Base-by-base conservation (phyloP, 2,888 invertebrate genomes). In the Chrysina gloriosa region DNA sequence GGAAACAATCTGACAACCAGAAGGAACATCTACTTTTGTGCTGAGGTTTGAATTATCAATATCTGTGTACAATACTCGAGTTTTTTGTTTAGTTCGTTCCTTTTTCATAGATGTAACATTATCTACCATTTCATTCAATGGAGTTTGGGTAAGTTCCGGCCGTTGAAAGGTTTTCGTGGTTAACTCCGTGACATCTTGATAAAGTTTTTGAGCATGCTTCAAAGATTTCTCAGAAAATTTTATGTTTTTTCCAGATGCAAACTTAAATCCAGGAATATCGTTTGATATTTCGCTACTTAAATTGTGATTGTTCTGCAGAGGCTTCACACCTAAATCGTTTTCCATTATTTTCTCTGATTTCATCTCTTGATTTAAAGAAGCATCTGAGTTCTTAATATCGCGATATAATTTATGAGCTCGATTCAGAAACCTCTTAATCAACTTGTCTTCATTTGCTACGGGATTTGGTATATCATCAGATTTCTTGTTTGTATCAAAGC, bases 191-290 rank as follows among this genome's bases (percentile, higher is more conserved):
- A 78, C 67, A 68, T 78, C 75, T 58, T 76, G 71, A 61, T 83
- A 81, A 3, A 82, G 69, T n/a, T 76, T 73, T 69, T 72, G 81
- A 31, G 79, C 81, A 72, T 77, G 81, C 6, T 74, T 75, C 34
- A 84, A 71, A 14, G 81, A 77, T 68, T 81, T 75, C 75, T 82
- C 77, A 2, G 83, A 82, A 68, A 84, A 77, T 11, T 71, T 65
- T 21, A 85, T 80, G 5, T 73, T 67, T 74, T 83, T 84, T 47
- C 85, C 84, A 71, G 77, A 79, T 19, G 80, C 82, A 4, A 81
- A 80, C 71, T 78, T 76, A 69, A 72, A 71, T 23, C 67, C 69
- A 39, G 23, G 29, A 2, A 39, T 63, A 9, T 68, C 39, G 31
- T 52, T 27, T 5, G 47, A 52, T 64, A 27, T 21, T 47, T n/a